Conservation (phyloP, 2,113 vertebrate species). For the Sturnus vulgaris region DNA sequence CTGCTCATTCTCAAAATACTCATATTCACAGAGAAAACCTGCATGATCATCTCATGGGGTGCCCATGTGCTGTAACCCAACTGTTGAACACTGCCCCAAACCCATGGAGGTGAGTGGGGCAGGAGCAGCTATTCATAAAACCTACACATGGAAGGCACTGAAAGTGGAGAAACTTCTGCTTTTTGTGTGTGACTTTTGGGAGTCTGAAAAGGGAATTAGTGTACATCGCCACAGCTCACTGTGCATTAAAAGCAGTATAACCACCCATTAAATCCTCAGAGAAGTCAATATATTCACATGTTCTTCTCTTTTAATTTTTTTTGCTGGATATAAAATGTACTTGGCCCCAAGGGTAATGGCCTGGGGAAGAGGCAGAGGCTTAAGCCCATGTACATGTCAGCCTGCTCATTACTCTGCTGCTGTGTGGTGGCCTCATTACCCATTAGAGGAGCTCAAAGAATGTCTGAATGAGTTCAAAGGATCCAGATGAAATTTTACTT, state of each 20-base stretch:
- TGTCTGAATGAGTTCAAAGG: neutral
- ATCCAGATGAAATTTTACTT: slow-evolving; percentile 15
- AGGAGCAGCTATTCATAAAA: neutral
- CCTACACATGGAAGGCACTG: neutral
- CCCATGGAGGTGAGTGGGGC: neutral
- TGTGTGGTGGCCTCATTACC: neutral
- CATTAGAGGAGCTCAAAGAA: neutral
- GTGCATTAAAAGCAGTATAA: neutral
- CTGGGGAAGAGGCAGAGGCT: neutral
- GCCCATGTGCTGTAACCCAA: neutral
- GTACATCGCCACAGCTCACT: neutral
- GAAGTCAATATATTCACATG: neutral
- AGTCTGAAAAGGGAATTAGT: neutral
- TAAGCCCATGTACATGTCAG: neutral
- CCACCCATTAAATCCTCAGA: neutral
- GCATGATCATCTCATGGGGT: neutral
- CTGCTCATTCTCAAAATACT: neutral
- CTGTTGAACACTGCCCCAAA: neutral
- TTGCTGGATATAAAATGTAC: neutral
- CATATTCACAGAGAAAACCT: neutral
- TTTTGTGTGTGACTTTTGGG: neutral
- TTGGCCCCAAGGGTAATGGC: neutral
- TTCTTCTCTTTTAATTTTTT: neutral
- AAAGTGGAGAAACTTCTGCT: neutral
- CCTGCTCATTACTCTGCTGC: neutral